phyloP scores from a whole-genome alignment of 2,888 invertebrate genomes.

The Brachypalpus laphriformis region DNA sequence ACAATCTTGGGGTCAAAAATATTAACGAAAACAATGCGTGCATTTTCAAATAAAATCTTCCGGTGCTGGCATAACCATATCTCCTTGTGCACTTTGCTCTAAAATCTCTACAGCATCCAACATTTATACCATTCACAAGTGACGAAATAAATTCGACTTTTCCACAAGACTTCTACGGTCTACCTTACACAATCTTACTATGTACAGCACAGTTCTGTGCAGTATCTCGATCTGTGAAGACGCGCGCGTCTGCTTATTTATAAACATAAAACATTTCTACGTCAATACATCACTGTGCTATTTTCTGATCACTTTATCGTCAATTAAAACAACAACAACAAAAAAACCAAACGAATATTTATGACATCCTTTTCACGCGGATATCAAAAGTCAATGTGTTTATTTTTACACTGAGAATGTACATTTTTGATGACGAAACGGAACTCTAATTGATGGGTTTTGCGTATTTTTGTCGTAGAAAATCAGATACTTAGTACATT shows the following conservation, averaged over 20 bases:
- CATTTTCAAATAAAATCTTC: neutral
- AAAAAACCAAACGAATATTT: constrained; percentile 43
- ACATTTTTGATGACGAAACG: constrained; percentile 35
- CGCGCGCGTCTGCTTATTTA: constrained; percentile 15
- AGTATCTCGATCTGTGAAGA: constrained; percentile 50
- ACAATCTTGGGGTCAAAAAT: neutral
- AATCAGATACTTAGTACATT: constrained; percentile 19
- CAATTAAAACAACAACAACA: constrained; percentile 15
- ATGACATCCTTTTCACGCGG: constrained; percentile 55
- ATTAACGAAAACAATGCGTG: neutral
- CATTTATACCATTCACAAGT: constrained; percentile 33
- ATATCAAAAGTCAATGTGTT: constrained; percentile 63
- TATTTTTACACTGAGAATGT: constrained; percentile 50
- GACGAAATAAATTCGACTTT: constrained; percentile 52
- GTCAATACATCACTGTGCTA: constrained; percentile 32
- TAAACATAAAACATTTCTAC: constrained; percentile 11
- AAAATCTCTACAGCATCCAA: constrained; percentile 14
- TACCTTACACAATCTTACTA: neutral
- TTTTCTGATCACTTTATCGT: constrained; percentile 28
- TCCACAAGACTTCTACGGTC: neutral
- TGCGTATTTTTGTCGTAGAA: constrained; percentile 3
- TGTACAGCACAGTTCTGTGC: constrained; percentile 34
- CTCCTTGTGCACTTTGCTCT: neutral
- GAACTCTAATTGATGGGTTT: constrained; percentile 11
- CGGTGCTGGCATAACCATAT: too few relatives aligned